phyloP scores from a whole-genome alignment of 2,888 invertebrate genomes.

The Aphodius granarius region DNA sequence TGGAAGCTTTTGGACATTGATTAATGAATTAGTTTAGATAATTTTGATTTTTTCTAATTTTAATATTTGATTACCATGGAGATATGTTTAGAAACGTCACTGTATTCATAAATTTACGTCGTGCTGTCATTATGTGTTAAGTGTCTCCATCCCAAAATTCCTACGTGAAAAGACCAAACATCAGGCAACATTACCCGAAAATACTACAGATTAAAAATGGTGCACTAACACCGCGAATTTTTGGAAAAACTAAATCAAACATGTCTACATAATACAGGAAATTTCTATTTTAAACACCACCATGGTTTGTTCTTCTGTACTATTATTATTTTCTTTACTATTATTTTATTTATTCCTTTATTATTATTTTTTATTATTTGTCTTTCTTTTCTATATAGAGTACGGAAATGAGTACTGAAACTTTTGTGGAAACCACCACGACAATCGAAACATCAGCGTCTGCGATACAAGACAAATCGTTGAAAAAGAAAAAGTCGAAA shows the following conservation, averaged over 20 bases:
- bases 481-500: conserved; percentile 63
- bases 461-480: conserved; percentile 40
- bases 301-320: background rate
- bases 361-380: conserved; percentile 28
- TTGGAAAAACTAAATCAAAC: background rate
- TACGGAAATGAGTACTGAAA: conserved; percentile 46
- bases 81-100: too few relatives aligned
- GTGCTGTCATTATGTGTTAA: background rate
- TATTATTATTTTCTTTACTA: conserved; percentile 16
- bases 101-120: too few relatives aligned
- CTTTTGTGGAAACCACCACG: conserved; percentile 49
- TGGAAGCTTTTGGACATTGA: too few relatives aligned
- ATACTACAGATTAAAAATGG: background rate
- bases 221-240: background rate
- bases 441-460: conserved; percentile 19
- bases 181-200: too few relatives aligned
- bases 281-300: background rate
- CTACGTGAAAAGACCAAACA: background rate
- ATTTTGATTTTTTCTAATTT: too few relatives aligned
- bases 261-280: background rate
- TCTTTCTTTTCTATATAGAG: conserved; percentile 45
- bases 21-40: too few relatives aligned
- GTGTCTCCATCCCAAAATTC: background rate
- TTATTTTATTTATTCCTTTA: conserved; percentile 24
- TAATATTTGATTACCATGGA: too few relatives aligned